Conservation (phyloP, 2,797 vertebrate genomes). For the Paramormyrops hopkinsi region DNA sequence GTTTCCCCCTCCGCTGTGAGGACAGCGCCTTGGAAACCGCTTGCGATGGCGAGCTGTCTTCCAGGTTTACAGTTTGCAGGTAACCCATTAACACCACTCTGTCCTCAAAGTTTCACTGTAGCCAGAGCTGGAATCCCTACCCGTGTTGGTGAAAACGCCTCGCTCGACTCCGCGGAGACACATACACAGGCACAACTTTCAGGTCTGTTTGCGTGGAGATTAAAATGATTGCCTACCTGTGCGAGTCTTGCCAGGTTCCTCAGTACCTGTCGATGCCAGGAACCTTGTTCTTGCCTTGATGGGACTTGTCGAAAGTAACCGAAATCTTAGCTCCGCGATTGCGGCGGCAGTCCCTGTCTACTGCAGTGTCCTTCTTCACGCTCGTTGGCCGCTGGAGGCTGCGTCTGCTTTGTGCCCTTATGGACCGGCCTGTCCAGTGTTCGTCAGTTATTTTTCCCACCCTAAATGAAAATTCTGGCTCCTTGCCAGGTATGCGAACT, state of each 20-base stretch:
- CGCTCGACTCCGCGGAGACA: not conserved
- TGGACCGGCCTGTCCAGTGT: not conserved
- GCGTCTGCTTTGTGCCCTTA: not conserved
- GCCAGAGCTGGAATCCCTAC: not conserved
- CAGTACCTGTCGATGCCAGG: constrained; percentile 40
- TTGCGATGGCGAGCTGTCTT: constrained; percentile 6
- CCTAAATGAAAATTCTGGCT: constrained; percentile 24
- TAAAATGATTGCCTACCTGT: constrained; percentile 45
- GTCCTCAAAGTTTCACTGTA: constrained; percentile 24
- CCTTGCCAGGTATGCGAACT: constrained; percentile 41
- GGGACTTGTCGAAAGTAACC: constrained; percentile 47
- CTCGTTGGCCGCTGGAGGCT: not conserved
- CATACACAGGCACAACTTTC: not conserved
- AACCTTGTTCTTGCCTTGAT: constrained; percentile 48
- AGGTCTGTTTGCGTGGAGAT: not conserved
- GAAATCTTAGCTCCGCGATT: not conserved
- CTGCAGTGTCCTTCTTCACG: not conserved
- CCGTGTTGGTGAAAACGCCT: not conserved
- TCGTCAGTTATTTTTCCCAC: constrained; percentile 22
- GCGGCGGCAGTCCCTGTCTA: not conserved
- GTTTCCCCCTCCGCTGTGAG: constrained; percentile 39
- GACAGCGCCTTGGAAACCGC: constrained; percentile 40
- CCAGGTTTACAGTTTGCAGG: constrained; percentile 35
- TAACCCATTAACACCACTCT: not conserved
- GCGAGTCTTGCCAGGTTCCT: constrained; percentile 2